Percentiles rank a stretch among this genome's conserved stretches.
These are phyloP conservation scores for Chrysolina americana DNA, from an alignment of 2,888 invertebrate genomes.

Conservation along the genomic window DNA sequence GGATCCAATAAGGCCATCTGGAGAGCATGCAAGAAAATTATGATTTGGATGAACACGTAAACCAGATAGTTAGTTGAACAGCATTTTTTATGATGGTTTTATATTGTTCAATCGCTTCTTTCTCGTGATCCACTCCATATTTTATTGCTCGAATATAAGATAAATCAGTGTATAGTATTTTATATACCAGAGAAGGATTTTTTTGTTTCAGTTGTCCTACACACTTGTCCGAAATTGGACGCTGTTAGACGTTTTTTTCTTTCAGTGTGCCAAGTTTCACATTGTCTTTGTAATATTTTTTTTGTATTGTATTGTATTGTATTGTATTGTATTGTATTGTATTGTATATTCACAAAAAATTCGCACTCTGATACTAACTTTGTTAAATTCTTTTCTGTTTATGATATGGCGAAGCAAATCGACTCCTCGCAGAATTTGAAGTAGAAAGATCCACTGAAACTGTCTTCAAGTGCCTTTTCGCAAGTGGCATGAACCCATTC, in stretches of 20 bases:
- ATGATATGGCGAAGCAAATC: too few relatives aligned
- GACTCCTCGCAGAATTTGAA: background rate
- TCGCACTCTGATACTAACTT: background rate
- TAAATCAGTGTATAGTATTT: background rate
- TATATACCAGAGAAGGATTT: background rate
- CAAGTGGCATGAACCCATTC: slow-evolving; percentile 25
- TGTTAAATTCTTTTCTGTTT: background rate
- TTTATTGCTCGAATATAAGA: background rate
- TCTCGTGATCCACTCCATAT: slow-evolving; percentile 1
- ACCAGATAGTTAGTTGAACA: background rate
- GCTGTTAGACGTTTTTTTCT: background rate
- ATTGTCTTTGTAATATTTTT: background rate
- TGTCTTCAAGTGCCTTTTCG: background rate
- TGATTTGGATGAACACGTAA: background rate
- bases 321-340: too few relatives aligned
- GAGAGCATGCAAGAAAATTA: background rate
- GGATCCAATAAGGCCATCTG: background rate
- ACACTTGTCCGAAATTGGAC: background rate
- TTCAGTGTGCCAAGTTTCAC: background rate
- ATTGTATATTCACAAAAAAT: background rate
- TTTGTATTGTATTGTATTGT: too few relatives aligned
- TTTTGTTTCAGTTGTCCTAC: background rate
- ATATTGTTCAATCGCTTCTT: background rate
- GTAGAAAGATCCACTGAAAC: background rate
- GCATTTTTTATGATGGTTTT: background rate